Conservation (phyloP, 2,888 invertebrate genomes). For the Hybos culiciformis region DNA sequence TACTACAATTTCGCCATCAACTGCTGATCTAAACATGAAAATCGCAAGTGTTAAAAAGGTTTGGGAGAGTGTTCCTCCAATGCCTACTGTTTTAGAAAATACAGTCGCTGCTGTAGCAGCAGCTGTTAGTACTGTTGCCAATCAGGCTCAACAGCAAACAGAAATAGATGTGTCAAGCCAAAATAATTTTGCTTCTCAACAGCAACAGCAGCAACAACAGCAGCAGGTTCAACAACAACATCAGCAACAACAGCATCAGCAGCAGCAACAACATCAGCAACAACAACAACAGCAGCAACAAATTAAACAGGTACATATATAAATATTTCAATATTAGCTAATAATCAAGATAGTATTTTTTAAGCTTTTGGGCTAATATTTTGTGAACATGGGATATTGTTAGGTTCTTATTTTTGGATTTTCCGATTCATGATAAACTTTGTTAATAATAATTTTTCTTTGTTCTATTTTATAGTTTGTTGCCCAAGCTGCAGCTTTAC, state of each 20-base stretch:
- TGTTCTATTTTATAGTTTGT: too few relatives aligned
- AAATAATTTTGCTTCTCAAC: conserved; percentile 21
- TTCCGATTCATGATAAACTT: too few relatives aligned
- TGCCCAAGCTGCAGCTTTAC: conserved; percentile 11
- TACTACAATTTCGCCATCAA: conserved; percentile 63
- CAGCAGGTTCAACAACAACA: conserved; percentile 6
- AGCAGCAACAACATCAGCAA: conserved; percentile 28
- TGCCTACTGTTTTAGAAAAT: conserved; percentile 54
- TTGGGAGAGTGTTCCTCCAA: conserved; percentile 55
- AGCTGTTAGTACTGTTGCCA: conserved; percentile 4
- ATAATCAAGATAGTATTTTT: too few relatives aligned
- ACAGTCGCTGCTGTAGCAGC: conserved; percentile 19
- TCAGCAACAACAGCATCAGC: conserved; percentile 16
- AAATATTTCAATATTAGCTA: too few relatives aligned
- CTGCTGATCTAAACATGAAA: conserved; percentile 85
- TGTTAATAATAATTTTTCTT: too few relatives aligned
- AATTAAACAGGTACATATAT: too few relatives aligned
- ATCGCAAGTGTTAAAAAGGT: conserved; percentile 82
- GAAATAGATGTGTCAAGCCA: conserved; percentile 13
- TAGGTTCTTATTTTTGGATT: too few relatives aligned
- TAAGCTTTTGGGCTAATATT: conserved; percentile 7
- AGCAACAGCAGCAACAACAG: conserved; percentile 20
- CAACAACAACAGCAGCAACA: conserved; percentile 23
- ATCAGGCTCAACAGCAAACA: conserved; percentile 10
- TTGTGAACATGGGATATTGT: too few relatives aligned